These are phyloP conservation scores for Planiliza haematocheilus DNA, from an alignment of 2,113 vertebrate species.

Conservation along the genomic window DNA sequence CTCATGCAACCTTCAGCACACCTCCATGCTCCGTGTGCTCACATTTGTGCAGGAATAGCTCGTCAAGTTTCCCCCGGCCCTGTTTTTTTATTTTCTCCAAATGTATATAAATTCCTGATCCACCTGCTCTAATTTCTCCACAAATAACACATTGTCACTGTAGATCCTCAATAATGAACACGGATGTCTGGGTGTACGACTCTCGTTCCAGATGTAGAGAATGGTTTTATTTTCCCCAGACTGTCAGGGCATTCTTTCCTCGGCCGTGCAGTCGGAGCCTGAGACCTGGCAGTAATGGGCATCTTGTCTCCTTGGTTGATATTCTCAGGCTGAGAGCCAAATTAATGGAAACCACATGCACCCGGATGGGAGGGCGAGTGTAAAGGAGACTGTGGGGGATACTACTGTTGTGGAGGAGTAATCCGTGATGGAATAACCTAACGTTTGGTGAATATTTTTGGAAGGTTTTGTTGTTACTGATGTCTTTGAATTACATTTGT, in stretches of 20 bases:
- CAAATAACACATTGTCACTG: conserved; percentile 21
- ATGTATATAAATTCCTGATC: background rate
- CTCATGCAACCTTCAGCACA: conserved; percentile 35
- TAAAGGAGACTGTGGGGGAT: conserved; percentile 42
- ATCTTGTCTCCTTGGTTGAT: conserved; percentile 65
- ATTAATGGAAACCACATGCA: conserved; percentile 70
- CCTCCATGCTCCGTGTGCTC: background rate
- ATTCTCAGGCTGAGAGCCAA: conserved; percentile 58
- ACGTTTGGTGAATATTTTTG: background rate
- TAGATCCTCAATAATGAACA: conserved; percentile 33
- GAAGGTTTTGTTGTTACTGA: background rate
- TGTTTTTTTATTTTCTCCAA: conserved; percentile 6
- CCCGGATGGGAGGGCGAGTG: conserved; percentile 13
- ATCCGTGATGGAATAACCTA: conserved; percentile 11
- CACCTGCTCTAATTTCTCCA: background rate
- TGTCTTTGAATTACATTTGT: background rate
- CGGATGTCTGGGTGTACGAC: conserved; percentile 5
- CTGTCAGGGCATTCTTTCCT: conserved; percentile 37
- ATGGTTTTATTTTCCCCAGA: conserved; percentile 27
- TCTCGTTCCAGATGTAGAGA: conserved; percentile 16
- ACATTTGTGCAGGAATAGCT: conserved; percentile 1
- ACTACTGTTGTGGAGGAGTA: conserved; percentile 16
- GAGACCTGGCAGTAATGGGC: conserved; percentile 67
- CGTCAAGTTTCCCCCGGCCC: conserved; percentile 3
- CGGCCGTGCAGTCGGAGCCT: conserved; percentile 37